Evolutionary conservation across 2,113 vertebrate genomes (phyloP).

Genomic region (Sitta europaea): DNA sequence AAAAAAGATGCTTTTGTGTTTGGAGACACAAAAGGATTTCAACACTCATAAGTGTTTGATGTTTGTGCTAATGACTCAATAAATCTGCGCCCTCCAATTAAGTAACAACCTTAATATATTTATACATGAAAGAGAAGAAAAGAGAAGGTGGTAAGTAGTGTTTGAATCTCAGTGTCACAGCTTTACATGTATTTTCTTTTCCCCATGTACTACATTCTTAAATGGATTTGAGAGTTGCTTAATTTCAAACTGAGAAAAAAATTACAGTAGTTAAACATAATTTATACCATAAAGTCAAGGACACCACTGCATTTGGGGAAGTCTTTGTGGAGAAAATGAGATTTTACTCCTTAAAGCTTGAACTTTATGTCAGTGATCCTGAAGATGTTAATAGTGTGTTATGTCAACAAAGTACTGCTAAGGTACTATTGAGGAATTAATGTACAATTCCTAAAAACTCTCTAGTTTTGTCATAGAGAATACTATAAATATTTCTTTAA

Average conservation of each 20-base stretch:
- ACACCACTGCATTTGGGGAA: background rate
- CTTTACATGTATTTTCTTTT: background rate
- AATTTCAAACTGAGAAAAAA: background rate
- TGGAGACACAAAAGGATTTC: background rate
- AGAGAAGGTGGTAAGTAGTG: background rate
- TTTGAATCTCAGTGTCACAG: background rate
- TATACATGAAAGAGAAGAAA: background rate
- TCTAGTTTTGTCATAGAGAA: background rate
- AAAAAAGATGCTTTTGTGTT: background rate
- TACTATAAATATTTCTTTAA: background rate
- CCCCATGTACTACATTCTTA: background rate
- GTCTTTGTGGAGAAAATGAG: background rate
- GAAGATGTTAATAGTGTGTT: background rate
- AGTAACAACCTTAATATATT: constrained; percentile 30
- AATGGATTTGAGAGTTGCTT: background rate
- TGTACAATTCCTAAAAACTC: background rate
- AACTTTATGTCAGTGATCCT: background rate
- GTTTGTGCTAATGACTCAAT: constrained; percentile 33
- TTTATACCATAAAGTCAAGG: background rate
- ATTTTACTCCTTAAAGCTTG: background rate
- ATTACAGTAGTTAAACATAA: background rate
- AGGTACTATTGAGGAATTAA: background rate
- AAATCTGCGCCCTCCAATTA: constrained; percentile 44
- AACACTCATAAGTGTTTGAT: background rate
- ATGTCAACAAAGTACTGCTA: background rate